Evolutionary conservation across 1,140 invertebrate genomes (phyloP).

Genomic region (Mesaphorura yosii): DNA sequence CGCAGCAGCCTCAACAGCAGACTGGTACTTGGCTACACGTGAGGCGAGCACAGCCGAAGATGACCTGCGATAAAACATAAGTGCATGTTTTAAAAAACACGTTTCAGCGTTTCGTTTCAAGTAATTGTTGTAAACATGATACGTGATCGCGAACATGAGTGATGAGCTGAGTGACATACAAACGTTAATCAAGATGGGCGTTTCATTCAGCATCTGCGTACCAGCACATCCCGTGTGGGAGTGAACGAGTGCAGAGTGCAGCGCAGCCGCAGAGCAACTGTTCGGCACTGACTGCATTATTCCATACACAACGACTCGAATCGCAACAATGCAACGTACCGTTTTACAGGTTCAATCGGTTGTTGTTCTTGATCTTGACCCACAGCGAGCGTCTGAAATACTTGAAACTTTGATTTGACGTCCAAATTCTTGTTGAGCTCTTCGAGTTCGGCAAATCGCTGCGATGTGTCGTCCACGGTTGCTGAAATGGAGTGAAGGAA

Average conservation of each 20-base stretch:
- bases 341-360: neutral
- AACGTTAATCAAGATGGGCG: too few species aligned
- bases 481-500: neutral
- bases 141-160: too few species aligned
- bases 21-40: too few species aligned
- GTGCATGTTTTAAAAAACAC: constrained; percentile 1
- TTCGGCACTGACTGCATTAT: neutral
- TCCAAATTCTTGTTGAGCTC: constrained; percentile 69
- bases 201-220: too few species aligned
- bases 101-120: constrained; percentile 1
- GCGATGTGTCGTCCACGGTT: neutral
- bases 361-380: constrained; percentile 26
- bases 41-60: too few species aligned
- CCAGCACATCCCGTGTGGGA: too few species aligned
- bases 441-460: constrained; percentile 53
- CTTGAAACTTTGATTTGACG: constrained; percentile 72
- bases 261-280: too few species aligned
- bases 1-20: too few species aligned
- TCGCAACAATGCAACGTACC: too few species aligned
- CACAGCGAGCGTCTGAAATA: constrained; percentile 54
- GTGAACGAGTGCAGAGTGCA: too few species aligned
- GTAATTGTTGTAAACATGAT: neutral
- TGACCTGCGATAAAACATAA: too few species aligned
- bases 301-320: neutral
- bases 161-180: too few species aligned